phyloP scores from a whole-genome alignment of 2,888 invertebrate species.

The Frankliniella intonsa region DNA sequence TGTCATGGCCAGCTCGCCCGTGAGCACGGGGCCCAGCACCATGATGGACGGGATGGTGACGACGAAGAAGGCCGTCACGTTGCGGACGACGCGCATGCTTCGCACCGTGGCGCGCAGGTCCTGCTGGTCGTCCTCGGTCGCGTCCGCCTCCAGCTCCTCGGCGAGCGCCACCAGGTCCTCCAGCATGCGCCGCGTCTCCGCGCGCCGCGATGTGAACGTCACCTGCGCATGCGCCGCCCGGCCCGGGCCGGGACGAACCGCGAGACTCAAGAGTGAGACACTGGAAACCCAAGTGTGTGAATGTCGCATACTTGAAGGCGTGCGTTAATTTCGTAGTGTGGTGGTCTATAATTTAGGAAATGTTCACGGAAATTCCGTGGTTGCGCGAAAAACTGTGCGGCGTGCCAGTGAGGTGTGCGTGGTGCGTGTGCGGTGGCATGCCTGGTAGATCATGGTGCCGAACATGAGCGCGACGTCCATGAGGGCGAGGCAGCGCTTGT shows the following conservation, averaged over 20 bases:
- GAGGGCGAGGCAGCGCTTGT: background rate
- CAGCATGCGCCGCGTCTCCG: background rate
- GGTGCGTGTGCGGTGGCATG: too few relatives aligned
- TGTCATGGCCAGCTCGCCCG: background rate
- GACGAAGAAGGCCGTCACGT: constrained; percentile 16
- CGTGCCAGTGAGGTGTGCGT: too few relatives aligned
- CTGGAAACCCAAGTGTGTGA: too few relatives aligned
- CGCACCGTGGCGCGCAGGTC: background rate
- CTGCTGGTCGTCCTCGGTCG: background rate
- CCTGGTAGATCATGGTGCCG: background rate
- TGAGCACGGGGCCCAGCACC: background rate
- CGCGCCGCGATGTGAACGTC: background rate
- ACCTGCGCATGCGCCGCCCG: background rate
- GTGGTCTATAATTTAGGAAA: too few relatives aligned
- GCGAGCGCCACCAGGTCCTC: constrained; percentile 2
- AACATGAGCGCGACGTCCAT: constrained; percentile 10
- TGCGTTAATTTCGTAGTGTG: too few relatives aligned
- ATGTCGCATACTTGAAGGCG: too few relatives aligned
- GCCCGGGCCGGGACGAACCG: too few relatives aligned
- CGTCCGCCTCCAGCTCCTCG: constrained; percentile 9
- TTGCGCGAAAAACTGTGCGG: too few relatives aligned
- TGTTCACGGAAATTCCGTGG: too few relatives aligned
- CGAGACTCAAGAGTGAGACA: too few relatives aligned
- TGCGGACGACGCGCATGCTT: background rate
- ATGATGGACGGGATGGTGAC: constrained; percentile 10